Conservation (phyloP, 2,797 vertebrate genomes). For the Mormyrops attenuatus region DNA sequence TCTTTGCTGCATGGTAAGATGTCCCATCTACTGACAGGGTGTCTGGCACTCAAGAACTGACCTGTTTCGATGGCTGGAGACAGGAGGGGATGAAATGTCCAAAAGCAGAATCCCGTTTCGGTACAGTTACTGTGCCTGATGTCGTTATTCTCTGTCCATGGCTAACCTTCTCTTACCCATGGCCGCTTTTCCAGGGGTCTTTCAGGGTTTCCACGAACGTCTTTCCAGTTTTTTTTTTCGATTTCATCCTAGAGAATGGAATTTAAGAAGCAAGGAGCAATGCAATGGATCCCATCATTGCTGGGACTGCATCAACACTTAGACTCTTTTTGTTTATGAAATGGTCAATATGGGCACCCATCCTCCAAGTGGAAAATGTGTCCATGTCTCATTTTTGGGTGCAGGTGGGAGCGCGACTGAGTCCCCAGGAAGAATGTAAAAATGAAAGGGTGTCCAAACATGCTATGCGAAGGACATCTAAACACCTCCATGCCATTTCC, state of each 20-base stretch:
- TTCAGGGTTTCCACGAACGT: not conserved
- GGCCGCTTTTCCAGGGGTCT: not conserved
- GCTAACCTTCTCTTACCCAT: not conserved
- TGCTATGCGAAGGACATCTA: not conserved
- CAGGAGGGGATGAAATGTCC: not conserved
- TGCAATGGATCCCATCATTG: not conserved
- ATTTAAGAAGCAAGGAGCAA: not conserved
- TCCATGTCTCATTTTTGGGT: not conserved
- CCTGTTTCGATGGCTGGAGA: not conserved
- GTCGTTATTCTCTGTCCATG: not conserved
- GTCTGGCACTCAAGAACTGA: not conserved
- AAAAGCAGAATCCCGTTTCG: not conserved
- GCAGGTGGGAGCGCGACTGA: not conserved
- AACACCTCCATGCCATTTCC: not conserved
- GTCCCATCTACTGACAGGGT: not conserved
- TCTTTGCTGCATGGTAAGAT: not conserved
- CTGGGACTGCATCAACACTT: not conserved
- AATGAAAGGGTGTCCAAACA: not conserved
- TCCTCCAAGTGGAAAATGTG: not conserved
- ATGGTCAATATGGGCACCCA: not conserved
- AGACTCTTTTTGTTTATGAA: not conserved
- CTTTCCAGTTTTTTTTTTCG: not conserved
- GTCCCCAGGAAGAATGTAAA: not conserved
- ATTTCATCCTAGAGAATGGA: not conserved
- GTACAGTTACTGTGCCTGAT: not conserved